These are phyloP conservation scores for Pediacus dermestoides DNA, from an alignment of 2,888 invertebrate species.

Conservation along the genomic window DNA sequence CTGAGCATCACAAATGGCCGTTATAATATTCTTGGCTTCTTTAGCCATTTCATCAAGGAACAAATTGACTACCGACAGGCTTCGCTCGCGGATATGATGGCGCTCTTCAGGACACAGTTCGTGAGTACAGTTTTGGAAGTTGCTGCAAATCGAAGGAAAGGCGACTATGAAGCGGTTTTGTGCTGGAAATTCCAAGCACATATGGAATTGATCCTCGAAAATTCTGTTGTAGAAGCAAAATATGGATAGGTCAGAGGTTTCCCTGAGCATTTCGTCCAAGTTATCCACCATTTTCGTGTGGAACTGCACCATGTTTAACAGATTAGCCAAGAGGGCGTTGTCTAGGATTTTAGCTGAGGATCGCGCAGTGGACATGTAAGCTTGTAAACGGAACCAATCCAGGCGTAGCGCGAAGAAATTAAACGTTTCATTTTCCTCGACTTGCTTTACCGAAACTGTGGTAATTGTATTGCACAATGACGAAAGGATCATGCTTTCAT, in stretches of 20 bases:
- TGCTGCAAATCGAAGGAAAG: slow-evolving; percentile 95
- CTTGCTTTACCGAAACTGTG: slow-evolving; percentile 85
- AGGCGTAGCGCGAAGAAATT: slow-evolving; percentile 88
- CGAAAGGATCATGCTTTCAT: slow-evolving; percentile 90
- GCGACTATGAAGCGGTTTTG: slow-evolving; percentile 97
- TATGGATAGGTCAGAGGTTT: slow-evolving; percentile 95
- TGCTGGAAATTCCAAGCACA: slow-evolving; percentile 98
- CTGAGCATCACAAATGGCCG: slow-evolving; percentile 97
- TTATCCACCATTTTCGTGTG: slow-evolving; percentile 98
- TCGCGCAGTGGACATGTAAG: slow-evolving; percentile 84
- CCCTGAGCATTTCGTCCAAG: slow-evolving; percentile 92
- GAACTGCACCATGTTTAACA: slow-evolving; percentile 93
- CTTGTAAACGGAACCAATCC: slow-evolving; percentile 97
- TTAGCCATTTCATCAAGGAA: slow-evolving; percentile 99
- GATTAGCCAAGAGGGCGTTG: slow-evolving; percentile 80
- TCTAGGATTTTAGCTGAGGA: slow-evolving; percentile 75
- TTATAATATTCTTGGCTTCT: slow-evolving; percentile 97
- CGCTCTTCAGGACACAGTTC: slow-evolving; percentile 98
- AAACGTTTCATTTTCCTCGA: slow-evolving; percentile 92
- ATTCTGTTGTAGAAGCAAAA: slow-evolving; percentile 97
- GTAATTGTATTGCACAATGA: slow-evolving; percentile 88
- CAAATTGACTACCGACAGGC: slow-evolving; percentile 93
- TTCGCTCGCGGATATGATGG: slow-evolving; percentile 92
- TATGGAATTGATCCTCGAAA: slow-evolving; percentile 97
- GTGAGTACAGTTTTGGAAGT: slow-evolving; percentile 97